phyloP scores from a whole-genome alignment of 2,113 vertebrate genomes.

The Strix aluco region DNA sequence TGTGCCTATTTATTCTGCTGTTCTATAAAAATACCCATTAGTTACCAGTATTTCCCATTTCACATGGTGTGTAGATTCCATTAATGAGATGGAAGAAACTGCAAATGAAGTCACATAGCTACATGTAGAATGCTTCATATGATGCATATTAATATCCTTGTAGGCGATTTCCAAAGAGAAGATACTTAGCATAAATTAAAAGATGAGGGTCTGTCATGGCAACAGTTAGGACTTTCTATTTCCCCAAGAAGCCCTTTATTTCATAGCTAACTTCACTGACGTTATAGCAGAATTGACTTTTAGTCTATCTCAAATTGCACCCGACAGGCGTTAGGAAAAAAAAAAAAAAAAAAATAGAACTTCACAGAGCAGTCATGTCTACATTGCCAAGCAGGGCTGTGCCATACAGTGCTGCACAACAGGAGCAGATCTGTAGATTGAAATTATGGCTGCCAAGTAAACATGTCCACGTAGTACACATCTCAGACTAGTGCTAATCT shows the following conservation, averaged over 20 bases:
- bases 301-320: not conserved
- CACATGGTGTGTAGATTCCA: not conserved
- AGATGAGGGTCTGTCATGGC: not conserved
- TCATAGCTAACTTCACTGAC: not conserved
- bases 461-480: too few relatives aligned
- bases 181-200: not conserved
- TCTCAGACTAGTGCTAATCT: not conserved
- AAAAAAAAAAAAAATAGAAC: too few relatives aligned
- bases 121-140: not conserved
- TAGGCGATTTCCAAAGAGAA: not conserved
- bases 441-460: not conserved
- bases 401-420: not conserved
- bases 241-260: not conserved
- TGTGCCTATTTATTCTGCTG: conserved; percentile 21
- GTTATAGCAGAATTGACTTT: not conserved
- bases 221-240: not conserved
- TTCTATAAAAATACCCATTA: conserved; percentile 27
- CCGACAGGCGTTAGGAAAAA: not conserved
- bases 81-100: not conserved
- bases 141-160: not conserved
- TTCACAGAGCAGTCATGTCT: accelerated
- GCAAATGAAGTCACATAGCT: not conserved
- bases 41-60: not conserved
- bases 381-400: not conserved
- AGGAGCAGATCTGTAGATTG: not conserved